These are phyloP conservation scores for Mus musculus DNA, from an alignment of 2,113 vertebrate genomes.

Conservation along the genomic window GRCm39 chr15:86229001-86229500, in stretches of 20 bases:
- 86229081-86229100: background rate
- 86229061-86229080: background rate
- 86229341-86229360: background rate
- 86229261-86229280: background rate
- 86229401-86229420: accelerated
- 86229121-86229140: accelerated
- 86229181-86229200: too few species aligned
- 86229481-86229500: accelerated
- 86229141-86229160: accelerated
- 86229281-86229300: accelerated
- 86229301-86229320: accelerated
- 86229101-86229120: accelerated
- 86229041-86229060: background rate
- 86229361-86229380: accelerated
- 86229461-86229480: background rate
- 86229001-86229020: background rate
- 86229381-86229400: background rate
- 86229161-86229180: background rate
- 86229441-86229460: accelerated
- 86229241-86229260: background rate
- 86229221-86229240: background rate
- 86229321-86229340: background rate
- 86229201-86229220: background rate
- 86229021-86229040: background rate
- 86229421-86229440: background rate